Base-by-base conservation (phyloP, 2,888 invertebrate species). In the Polydrusus pterygomalis region DNA sequence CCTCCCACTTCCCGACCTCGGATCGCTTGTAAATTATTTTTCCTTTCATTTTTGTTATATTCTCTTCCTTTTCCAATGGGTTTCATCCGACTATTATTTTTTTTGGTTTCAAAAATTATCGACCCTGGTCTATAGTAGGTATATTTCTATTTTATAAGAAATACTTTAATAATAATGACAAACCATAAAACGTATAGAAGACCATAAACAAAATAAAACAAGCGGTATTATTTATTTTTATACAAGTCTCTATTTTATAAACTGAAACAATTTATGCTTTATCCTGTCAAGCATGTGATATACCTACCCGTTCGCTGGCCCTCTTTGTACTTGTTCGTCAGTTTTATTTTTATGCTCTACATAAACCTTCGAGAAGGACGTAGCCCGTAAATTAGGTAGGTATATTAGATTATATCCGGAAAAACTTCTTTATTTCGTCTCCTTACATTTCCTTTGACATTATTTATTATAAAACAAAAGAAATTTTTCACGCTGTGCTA, bases 351-450 rank as follows among this genome's bases (percentile, higher is more conserved):
- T 54, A 54, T 54, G 54, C 25, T 30, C 30, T 30, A 54, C 30
- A 30, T 54, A 54, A 54, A 54, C 54, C 54, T 54, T 30, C 54
- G 30, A 54, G n/a, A 30, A 54, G 30, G 54, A 54, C 54, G 25
- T 5, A 54, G 25, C 6, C 54, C 30, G 54, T 54, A 54, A 54
- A 54, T 54, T 54, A 54, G n/a, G 13, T 54, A 54, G n/a, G 13
- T 54, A 54, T 54, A 54, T 54, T 54, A 30, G 30, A 54, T 54
- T 54, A 30, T 25, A n/a, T 54, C 54, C 54, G 54, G 51, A 51
- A 51, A 30, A 54, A 54, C 25, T 20, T 54, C 30, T 54, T 54
- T 54, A 30, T 54, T 7, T 20, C 25, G 20, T 30, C 25, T 54
- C 30, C 25, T 25, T 30, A 30, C 9, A 0, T n/a, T n/a, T n/a